phyloP scores from a whole-genome alignment of 2,797 vertebrate genomes.

The Erethizon dorsatum region DNA sequence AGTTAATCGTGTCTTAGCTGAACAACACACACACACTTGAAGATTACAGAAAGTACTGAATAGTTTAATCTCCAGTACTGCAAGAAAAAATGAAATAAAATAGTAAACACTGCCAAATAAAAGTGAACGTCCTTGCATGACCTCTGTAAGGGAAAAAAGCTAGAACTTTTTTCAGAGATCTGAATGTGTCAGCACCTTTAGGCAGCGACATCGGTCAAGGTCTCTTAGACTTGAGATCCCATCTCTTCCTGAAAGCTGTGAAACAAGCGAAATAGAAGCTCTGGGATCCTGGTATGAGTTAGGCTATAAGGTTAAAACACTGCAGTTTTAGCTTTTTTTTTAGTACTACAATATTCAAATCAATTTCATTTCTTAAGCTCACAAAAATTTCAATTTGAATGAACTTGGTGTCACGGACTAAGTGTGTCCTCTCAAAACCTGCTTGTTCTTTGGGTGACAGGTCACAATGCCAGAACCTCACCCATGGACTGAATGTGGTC shows the following conservation, averaged over 20 bases:
- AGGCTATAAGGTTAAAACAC: not conserved
- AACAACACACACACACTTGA: constrained; percentile 7
- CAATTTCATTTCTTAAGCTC: not conserved
- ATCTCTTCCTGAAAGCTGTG: not conserved
- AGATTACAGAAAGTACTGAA: not conserved
- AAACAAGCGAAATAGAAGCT: not conserved
- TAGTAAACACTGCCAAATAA: not conserved
- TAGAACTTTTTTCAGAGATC: not conserved
- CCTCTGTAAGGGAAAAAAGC: not conserved
- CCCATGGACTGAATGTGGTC: not conserved
- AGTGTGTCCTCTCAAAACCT: not conserved
- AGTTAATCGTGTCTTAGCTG: not conserved
- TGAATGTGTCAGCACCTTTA: not conserved
- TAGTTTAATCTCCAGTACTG: not conserved
- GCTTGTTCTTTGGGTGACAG: not conserved
- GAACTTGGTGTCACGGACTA: not conserved
- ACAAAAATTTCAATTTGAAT: constrained; percentile 11
- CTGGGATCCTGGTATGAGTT: not conserved
- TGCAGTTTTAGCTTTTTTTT: not conserved
- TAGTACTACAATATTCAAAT: not conserved
- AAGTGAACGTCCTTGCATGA: not conserved
- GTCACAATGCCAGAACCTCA: not conserved
- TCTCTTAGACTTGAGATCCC: not conserved
- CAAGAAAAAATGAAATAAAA: not conserved
- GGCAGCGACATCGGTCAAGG: not conserved